Conservation (phyloP, 1,140 invertebrate species). For the Antheraea pernyi region DNA sequence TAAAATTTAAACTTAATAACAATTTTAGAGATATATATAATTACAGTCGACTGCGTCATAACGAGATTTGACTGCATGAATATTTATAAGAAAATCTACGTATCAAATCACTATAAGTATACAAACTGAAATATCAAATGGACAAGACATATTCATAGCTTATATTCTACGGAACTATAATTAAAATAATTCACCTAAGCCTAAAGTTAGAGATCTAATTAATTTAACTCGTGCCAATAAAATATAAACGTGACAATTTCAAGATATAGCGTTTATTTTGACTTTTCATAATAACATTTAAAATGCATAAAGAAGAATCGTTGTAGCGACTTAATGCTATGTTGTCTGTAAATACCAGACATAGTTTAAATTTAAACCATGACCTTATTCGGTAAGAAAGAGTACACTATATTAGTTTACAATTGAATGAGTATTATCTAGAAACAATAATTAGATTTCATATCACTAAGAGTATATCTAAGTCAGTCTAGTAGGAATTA, state of each 20-base stretch:
- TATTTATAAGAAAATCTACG: slow-evolving; percentile 33
- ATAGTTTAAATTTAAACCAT: slow-evolving; percentile 26
- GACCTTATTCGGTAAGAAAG: slow-evolving; percentile 26
- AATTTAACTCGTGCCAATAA: slow-evolving; percentile 65
- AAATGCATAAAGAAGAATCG: slow-evolving; percentile 63
- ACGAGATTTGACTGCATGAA: slow-evolving; percentile 79
- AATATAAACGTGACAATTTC: slow-evolving; percentile 62
- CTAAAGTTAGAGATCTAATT: slow-evolving; percentile 42
- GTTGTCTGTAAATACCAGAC: slow-evolving; percentile 27
- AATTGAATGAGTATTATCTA: slow-evolving; percentile 35
- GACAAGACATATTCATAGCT: slow-evolving; percentile 19
- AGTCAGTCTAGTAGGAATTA: slow-evolving; percentile 71
- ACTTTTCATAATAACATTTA: slow-evolving; percentile 34
- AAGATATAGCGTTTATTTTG: slow-evolving; percentile 54
- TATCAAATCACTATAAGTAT: slow-evolving; percentile 34
- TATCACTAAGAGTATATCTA: slow-evolving; percentile 64
- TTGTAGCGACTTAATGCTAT: slow-evolving; percentile 57
- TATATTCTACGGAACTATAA: slow-evolving; percentile 31
- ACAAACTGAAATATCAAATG: slow-evolving; percentile 21
- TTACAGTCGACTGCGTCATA: slow-evolving; percentile 32
- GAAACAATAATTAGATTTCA: slow-evolving; percentile 40
- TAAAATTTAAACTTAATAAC: slow-evolving; percentile 9
- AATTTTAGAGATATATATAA: not conserved
- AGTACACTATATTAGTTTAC: slow-evolving; percentile 41
- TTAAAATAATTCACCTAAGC: slow-evolving; percentile 26